A percentile compares a stretch with the other conserved stretches of the same genome.
phyloP scores from a whole-genome alignment of 2,113 vertebrate species.

The Antigone vipio region DNA sequence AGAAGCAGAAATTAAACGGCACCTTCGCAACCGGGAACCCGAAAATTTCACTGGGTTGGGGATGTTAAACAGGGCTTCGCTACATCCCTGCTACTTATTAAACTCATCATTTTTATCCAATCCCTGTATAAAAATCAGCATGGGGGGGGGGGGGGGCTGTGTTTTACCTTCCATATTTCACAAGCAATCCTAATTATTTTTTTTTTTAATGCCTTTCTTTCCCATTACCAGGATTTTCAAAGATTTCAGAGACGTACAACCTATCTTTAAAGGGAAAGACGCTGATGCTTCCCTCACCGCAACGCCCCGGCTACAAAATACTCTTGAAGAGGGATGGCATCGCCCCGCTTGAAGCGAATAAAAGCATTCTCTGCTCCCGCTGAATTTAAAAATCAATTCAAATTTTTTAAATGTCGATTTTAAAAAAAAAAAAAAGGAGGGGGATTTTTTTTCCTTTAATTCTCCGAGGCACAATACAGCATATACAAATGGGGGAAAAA shows the following conservation, averaged over 20 bases:
- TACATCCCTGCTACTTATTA: not conserved
- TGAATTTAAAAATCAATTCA: slow-evolving; percentile 8
- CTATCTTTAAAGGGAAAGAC: not conserved
- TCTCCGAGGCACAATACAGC: slow-evolving; percentile 32
- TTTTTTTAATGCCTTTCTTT: no score
- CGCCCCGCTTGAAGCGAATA: not conserved
- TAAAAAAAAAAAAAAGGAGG: not conserved
- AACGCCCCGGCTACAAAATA: not conserved
- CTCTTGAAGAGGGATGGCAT: not conserved
- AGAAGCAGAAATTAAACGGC: not conserved
- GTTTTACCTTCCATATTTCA: not conserved
- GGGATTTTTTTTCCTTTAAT: not conserved
- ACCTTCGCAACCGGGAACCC: not conserved
- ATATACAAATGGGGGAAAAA: not conserved
- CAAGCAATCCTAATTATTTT: not conserved
- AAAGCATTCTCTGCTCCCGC: not conserved
- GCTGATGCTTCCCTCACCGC: not conserved
- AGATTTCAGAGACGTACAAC: not conserved
- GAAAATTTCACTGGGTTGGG: not conserved
- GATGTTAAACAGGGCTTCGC: not conserved
- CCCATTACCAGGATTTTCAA: not conserved
- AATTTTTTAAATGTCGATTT: not conserved
- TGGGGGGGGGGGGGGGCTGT: no score
- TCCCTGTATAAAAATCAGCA: not conserved
- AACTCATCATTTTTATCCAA: not conserved